These are phyloP conservation scores for Pissodes strobi DNA, from an alignment of 1,140 invertebrate genomes.

Conservation along the genomic window DNA sequence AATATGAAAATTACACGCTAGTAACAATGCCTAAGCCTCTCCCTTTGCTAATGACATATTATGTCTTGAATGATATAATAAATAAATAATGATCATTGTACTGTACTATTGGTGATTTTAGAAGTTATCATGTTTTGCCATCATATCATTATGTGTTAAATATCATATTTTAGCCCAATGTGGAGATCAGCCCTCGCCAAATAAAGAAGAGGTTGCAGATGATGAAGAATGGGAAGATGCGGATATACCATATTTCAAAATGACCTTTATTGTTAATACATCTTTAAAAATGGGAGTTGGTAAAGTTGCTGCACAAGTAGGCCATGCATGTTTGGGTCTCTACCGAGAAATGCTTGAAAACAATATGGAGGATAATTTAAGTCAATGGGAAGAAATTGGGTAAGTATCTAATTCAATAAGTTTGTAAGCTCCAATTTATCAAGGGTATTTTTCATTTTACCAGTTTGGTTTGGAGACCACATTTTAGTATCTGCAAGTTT, in stretches of 20 bases:
- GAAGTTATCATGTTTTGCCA: no score
- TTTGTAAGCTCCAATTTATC: no score
- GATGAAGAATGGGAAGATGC: conserved; percentile 50
- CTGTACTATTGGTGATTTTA: no score
- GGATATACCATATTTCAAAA: conserved; percentile 60
- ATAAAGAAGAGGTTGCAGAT: background rate
- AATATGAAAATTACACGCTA: no score
- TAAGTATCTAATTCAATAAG: conserved; percentile 28
- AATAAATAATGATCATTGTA: no score
- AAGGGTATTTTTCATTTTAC: no score
- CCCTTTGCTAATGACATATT: no score
- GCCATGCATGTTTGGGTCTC: conserved; percentile 65
- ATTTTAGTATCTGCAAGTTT: no score
- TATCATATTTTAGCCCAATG: background rate
- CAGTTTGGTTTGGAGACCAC: no score
- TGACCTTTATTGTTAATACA: conserved; percentile 69
- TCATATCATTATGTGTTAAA: no score
- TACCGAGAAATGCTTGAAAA: conserved; percentile 58
- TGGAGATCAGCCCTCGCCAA: background rate
- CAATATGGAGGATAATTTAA: conserved; percentile 57
- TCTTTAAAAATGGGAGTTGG: conserved; percentile 66
- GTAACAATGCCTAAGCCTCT: no score
- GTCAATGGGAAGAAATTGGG: conserved; percentile 62
- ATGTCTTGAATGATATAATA: no score
- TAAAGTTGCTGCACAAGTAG: conserved; percentile 67